Evolutionary conservation across 2,113 vertebrate genomes (phyloP), one percentile per base, ranked within the genome.

Genomic region (Plecotus auritus): DNA sequence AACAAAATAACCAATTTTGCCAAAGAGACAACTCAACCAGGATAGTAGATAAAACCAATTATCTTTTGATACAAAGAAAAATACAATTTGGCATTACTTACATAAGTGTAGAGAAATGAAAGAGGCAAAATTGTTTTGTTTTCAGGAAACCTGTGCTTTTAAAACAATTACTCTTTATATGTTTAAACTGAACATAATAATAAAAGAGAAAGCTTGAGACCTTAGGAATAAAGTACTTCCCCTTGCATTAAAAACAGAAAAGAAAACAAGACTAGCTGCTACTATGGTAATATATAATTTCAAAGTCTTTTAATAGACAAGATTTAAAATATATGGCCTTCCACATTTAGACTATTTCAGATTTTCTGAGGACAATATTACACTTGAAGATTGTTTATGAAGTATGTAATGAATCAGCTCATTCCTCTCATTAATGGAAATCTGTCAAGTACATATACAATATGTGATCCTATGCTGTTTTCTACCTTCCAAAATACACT

Each of bases 1-100:
- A 86, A 93, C 37, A 88, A 95, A 94, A 85, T 45, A 82, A 83
- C 77, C 26, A 91, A 70, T 88, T 85, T 59, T 93, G 32, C 88
- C 82, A 90, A 42, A 76, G 64, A 85, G 40, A 66, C 11, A 45
- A 86, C 26, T 93, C 40, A 80, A 35, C 61, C 49, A 80, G 18
- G 47, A 88, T 1, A 73, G 69, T 11, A 88, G 35, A 70, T 77
- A 85, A 83, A 95, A 12, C 14, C n/a, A 74, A 66, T 88, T 95
- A 88, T 67, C 70, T 90, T 91, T 42, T 70, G 81, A 87, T 26
- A 73, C 18, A 45, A 61, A 92, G 84, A 61, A 73, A 87, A 94
- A 87, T 49, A 81, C 35, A 51, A 49, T 40, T 85, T 7, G 23
- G 28, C 14, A 49, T 69, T 91, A 54, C 23, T 70, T 22, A 64